Evolutionary conservation across 2,113 vertebrate species (phyloP), one percentile per base, ranked within the genome.

Genomic region (Elachura formosa): DNA sequence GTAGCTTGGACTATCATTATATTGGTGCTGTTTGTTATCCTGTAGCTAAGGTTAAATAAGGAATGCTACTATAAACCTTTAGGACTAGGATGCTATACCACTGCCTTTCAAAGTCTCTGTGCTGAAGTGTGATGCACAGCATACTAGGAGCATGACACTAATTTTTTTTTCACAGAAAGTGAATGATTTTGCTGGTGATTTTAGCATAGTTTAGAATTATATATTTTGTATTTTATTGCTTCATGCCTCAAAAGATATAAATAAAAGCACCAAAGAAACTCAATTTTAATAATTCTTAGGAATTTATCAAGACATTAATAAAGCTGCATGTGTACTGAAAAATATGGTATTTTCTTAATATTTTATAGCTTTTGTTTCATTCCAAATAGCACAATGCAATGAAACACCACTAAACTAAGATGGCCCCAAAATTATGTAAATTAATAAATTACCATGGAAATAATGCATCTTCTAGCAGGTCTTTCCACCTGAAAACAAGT

Each of bases 41-140:
- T 94, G 79, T 94, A 87, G 89, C 88, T 97, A 97, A 97, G 68
- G 95, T 95, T 94, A 95, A 95, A 88, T 69, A 87, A 87, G 40
- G 62, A 94, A 85, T 94, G 80, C 75, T 80, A 51, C 74, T 79
- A 82, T 77, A 91, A 84, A 85, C 84, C 43, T 96, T 87, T 77
- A 93, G 68, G 69, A 96, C 84, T 36, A 95, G 62, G 73, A 41
- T 55, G 67, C 36, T 87, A 36, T 64, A 61, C 28, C 38, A 82
- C 55, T 78, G 52, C 45, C 69, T 93, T 94, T 67, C 72, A 93
- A 91, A 95, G 38, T 86, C 63, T 90, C 28, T 83, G 10, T 3
- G 12, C 63, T 62, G 18, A 96, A 84, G 63, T 59, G 76, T 96
- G 87, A 82, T 87, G 62, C 24, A 33, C 33, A 88, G 59, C 12